phyloP scores from a whole-genome alignment of 2,797 vertebrate genomes.

The Aselliscus stoliczkanus region DNA sequence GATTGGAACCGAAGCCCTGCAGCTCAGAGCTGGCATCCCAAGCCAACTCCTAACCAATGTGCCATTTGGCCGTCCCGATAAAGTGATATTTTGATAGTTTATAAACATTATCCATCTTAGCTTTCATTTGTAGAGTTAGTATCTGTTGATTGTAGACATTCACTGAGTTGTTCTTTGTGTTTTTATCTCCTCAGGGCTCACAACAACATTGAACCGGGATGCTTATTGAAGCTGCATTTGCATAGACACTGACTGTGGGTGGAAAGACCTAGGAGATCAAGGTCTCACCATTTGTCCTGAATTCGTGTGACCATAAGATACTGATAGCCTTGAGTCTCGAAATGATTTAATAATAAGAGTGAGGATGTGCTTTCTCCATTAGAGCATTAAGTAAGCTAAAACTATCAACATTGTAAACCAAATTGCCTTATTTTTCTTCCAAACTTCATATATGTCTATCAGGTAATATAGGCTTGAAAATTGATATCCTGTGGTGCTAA shows the following conservation, averaged over 20 bases:
- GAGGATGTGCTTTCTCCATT: conserved; percentile 85
- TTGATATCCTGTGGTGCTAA: conserved; percentile 91
- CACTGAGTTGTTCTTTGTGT: conserved; percentile 36
- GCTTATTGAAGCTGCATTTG: conserved; percentile 68
- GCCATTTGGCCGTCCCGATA: no score
- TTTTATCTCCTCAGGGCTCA: conserved; percentile 82
- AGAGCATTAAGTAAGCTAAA: conserved; percentile 87
- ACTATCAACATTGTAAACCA: conserved; percentile 88
- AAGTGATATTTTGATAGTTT: neutral
- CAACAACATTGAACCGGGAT: conserved; percentile 83
- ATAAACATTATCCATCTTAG: neutral
- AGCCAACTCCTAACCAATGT: no score
- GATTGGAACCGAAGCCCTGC: no score
- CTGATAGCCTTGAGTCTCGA: conserved; percentile 78
- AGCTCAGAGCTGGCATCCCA: no score
- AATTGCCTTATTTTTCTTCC: conserved; percentile 94
- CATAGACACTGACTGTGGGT: conserved; percentile 72
- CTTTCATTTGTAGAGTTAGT: neutral
- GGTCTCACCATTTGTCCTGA: conserved; percentile 78
- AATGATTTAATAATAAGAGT: conserved; percentile 77
- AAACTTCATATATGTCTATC: conserved; percentile 87
- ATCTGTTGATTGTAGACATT: neutral
- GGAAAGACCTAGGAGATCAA: conserved; percentile 76
- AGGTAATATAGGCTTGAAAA: conserved; percentile 92
- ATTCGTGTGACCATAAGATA: conserved; percentile 77